A percentile compares a stretch with the other conserved stretches of the same genome.
These are phyloP conservation scores for Diglossa cyanea DNA, from an alignment of 2,797 vertebrate genomes.

Conservation along the genomic window DNA sequence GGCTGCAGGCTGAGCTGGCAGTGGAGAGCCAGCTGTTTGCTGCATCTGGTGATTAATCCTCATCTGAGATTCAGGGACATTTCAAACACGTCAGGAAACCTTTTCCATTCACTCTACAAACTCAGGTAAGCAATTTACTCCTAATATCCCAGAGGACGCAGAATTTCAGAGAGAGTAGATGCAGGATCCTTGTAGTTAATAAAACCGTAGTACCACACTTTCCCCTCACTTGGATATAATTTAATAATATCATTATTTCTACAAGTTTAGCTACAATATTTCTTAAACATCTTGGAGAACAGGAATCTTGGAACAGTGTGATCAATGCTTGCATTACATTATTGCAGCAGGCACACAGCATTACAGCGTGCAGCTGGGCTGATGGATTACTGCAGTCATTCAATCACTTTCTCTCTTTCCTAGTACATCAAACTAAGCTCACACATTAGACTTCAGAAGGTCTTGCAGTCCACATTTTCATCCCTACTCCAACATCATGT, in stretches of 20 bases:
- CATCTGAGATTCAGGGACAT: background rate
- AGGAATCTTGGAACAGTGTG: background rate
- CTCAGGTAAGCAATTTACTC: background rate
- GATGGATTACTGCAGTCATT: background rate
- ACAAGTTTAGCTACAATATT: background rate
- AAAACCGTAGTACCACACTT: background rate
- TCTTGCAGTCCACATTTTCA: background rate
- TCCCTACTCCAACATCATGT: fast-evolving
- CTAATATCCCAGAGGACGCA: background rate
- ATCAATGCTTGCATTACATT: background rate
- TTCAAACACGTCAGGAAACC: background rate
- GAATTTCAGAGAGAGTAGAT: background rate
- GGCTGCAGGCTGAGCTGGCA: background rate
- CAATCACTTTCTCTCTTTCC: background rate
- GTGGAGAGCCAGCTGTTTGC: background rate
- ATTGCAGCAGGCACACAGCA: background rate
- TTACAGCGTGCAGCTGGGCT: fast-evolving
- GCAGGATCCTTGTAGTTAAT: background rate
- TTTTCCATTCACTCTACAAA: background rate
- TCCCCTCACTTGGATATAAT: background rate
- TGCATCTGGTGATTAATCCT: background rate
- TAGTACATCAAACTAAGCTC: background rate
- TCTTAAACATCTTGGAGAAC: background rate
- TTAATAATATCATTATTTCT: background rate
- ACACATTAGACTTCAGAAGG: background rate